Percentiles rank a stretch among this genome's conserved stretches.
Evolutionary conservation across 2,113 vertebrate species (phyloP).

Genomic region (Tor tambroides): DNA sequence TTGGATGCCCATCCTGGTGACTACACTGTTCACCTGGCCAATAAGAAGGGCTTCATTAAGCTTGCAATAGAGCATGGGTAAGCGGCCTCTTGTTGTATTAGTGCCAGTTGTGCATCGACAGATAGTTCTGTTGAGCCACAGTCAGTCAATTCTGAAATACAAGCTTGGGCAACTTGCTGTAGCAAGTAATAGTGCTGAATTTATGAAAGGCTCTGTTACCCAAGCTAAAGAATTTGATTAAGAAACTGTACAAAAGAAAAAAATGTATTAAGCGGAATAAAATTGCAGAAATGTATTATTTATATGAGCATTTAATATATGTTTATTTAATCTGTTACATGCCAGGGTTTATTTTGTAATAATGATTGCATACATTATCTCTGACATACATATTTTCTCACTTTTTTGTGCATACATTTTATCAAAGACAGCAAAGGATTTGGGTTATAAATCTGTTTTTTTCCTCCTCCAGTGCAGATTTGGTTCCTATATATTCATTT

Average conservation of each 20-base stretch:
- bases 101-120: not conserved
- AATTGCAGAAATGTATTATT: no score
- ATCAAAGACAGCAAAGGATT: not conserved
- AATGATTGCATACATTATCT: not conserved
- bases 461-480: slow-evolving; percentile 71
- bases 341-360: not conserved
- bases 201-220: not conserved
- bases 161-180: slow-evolving; percentile 21
- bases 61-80: slow-evolving; percentile 88
- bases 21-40: slow-evolving; percentile 79
- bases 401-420: not conserved
- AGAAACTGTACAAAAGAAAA: not conserved
- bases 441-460: not conserved
- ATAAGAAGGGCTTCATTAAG: slow-evolving; percentile 92
- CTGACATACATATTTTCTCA: not conserved
- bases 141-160: not conserved
- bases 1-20: slow-evolving; percentile 86
- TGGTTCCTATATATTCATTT: slow-evolving; percentile 91
- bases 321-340: not conserved
- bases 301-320: not conserved
- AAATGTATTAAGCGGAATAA: not conserved
- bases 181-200: not conserved
- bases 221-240: not conserved
- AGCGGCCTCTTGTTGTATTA: slow-evolving; percentile 40
- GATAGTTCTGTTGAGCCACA: slow-evolving; percentile 19